phyloP scores from a whole-genome alignment of 2,113 vertebrate species.

The Nothocercus nigrocapillus region DNA sequence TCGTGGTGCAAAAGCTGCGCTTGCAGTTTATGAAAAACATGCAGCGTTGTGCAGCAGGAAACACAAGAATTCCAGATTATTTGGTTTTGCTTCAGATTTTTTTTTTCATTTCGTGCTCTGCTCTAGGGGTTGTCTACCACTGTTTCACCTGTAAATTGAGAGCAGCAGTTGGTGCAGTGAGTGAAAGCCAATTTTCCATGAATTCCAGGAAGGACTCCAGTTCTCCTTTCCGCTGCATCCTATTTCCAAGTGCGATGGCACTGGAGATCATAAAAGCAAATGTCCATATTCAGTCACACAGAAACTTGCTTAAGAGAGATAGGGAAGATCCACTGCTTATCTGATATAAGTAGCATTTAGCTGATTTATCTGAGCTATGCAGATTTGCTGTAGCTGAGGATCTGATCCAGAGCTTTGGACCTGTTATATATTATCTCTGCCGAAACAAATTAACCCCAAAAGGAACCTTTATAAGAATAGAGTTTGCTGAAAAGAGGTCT shows the following conservation, averaged over 20 bases:
- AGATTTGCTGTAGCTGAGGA: neutral
- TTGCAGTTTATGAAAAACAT: no score
- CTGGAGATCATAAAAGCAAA: neutral
- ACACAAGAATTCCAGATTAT: no score
- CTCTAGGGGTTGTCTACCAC: neutral
- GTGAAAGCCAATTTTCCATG: neutral
- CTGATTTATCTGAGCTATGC: neutral
- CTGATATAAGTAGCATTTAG: neutral
- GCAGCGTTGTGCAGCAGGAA: no score
- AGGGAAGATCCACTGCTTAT: neutral
- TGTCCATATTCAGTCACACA: neutral
- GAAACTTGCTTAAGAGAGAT: neutral
- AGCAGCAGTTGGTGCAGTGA: fast-evolving
- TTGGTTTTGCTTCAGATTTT: neutral
- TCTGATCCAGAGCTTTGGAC: neutral
- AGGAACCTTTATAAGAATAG: neutral
- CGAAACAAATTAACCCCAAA: neutral
- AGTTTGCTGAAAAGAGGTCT: neutral
- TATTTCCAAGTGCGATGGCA: neutral
- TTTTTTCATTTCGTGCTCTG: fast-evolving
- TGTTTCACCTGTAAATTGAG: neutral
- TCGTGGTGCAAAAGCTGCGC: no score
- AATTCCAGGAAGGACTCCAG: fast-evolving
- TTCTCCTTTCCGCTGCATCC: fast-evolving
- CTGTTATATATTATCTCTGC: neutral